phyloP scores from a whole-genome alignment of 2,113 vertebrate genomes.

The Poicephalus gulielmi region DNA sequence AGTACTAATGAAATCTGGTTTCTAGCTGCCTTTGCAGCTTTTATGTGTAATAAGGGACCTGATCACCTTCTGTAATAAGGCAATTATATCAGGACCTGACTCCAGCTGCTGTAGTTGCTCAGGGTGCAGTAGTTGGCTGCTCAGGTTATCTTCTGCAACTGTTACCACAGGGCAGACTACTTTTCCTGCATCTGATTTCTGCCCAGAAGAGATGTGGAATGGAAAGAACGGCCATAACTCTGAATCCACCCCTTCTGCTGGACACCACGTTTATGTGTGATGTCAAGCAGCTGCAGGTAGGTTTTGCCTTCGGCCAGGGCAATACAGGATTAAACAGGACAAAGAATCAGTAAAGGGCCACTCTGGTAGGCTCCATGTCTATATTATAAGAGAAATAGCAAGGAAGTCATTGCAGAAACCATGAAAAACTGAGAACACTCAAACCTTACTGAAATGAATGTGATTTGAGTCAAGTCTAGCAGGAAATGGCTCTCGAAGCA shows the following conservation, averaged over 20 bases:
- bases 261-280: neutral
- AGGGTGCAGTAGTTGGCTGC: neutral
- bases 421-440: neutral
- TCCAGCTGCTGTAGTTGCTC: neutral
- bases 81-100: neutral
- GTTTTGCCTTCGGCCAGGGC: neutral
- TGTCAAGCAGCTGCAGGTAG: neutral
- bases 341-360: neutral
- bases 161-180: too few relatives aligned
- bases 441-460: neutral
- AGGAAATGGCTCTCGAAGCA: neutral
- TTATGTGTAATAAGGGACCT: neutral
- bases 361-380: accelerated
- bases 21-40: neutral
- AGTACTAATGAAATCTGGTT: neutral
- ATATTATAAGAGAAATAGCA: neutral
- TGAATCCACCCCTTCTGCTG: neutral
- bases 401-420: neutral
- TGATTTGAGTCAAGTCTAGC: neutral
- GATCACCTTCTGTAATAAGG: neutral
- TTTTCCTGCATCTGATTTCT: neutral
- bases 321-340: neutral
- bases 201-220: neutral
- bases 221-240: neutral
- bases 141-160: neutral